Evolutionary conservation across 2,113 vertebrate genomes (phyloP).

Genomic region (Mirza zaza): DNA sequence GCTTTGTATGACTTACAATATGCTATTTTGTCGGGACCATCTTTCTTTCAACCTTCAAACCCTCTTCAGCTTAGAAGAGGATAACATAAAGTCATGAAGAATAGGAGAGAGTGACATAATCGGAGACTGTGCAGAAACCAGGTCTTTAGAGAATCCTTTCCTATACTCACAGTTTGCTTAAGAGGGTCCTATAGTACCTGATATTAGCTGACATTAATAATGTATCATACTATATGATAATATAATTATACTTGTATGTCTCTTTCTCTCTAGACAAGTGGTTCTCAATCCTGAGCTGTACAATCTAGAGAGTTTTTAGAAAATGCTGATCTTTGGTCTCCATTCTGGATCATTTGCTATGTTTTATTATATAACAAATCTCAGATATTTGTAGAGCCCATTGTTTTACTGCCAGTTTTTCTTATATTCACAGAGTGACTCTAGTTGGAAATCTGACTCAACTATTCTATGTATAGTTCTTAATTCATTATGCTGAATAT

Average conservation of each 20-base stretch:
- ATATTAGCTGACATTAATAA: not conserved
- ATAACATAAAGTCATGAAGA: not conserved
- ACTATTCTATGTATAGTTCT: not conserved
- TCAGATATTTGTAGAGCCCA: not conserved
- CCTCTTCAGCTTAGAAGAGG: not conserved
- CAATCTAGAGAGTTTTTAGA: not conserved
- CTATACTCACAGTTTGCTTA: not conserved
- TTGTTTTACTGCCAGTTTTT: not conserved
- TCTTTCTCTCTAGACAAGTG: not conserved
- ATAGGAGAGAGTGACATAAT: not conserved
- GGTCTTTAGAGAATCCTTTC: not conserved
- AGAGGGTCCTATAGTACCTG: not conserved
- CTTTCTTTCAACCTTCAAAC: not conserved
- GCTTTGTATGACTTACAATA: not conserved
- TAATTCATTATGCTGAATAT: not conserved
- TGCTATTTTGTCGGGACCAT: not conserved
- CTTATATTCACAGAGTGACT: not conserved
- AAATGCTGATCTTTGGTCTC: not conserved
- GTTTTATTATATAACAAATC: not conserved
- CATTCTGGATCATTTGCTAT: not conserved
- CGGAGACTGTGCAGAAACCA: not conserved
- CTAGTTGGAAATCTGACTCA: not conserved
- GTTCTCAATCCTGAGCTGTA: not conserved
- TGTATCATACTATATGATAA: not conserved
- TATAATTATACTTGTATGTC: not conserved